phyloP scores from a whole-genome alignment of 2,113 vertebrate species.

The Thalassarche chlororhynchos region DNA sequence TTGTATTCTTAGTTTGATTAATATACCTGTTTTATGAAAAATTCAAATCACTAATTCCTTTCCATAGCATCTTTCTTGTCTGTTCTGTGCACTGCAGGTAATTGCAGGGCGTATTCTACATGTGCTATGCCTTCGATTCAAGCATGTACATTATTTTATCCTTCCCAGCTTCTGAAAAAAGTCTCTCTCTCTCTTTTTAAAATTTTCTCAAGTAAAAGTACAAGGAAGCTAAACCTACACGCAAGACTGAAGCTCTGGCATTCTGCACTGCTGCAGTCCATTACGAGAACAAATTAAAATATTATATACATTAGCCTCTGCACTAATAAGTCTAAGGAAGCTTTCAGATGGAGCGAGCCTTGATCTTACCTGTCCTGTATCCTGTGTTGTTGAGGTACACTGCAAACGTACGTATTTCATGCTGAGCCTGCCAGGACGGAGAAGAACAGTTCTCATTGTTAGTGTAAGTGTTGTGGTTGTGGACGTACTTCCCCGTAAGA shows the following conservation, averaged over 20 bases:
- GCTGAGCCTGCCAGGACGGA: constrained; percentile 94
- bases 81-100: not conserved
- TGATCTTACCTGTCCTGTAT: constrained; percentile 91
- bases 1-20: not conserved
- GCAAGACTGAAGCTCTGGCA: not conserved
- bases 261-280: not conserved
- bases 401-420: constrained; percentile 91
- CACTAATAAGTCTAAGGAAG: not conserved
- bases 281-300: not conserved
- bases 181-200: not conserved
- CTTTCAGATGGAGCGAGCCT: not conserved
- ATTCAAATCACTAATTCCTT: not conserved
- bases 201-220: not conserved
- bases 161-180: not conserved
- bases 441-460: constrained; percentile 99
- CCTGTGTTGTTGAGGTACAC: constrained; percentile 95
- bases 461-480: constrained; percentile 98
- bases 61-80: not conserved
- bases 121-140: not conserved
- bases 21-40: not conserved
- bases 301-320: not conserved
- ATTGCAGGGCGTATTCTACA: not conserved
- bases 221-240: not conserved
- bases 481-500: constrained; percentile 95
- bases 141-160: not conserved